phyloP scores from a whole-genome alignment of 2,797 vertebrate genomes.

The Oceanodroma leucorhoa region DNA sequence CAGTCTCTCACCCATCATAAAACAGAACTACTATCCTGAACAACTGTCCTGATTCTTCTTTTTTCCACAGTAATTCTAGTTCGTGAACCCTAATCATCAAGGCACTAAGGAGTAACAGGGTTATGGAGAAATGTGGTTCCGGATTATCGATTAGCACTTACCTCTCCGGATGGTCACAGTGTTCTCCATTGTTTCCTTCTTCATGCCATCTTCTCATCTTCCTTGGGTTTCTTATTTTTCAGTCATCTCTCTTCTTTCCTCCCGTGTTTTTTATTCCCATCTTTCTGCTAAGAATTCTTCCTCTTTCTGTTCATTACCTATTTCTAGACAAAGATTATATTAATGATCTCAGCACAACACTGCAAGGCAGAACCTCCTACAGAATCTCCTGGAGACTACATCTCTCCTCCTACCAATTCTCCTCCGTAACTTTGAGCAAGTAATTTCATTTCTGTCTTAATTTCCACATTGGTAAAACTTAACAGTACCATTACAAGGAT shows the following conservation, averaged over 20 bases:
- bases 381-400: not conserved
- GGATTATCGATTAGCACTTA: not conserved
- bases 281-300: not conserved
- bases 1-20: fast-evolving
- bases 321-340: not conserved
- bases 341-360: not conserved
- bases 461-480: not conserved
- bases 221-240: not conserved
- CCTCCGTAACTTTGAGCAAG: not conserved
- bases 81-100: not conserved
- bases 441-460: not conserved
- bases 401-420: not conserved
- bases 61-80: not conserved
- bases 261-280: not conserved
- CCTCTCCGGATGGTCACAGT: not conserved
- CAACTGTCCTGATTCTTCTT: not conserved
- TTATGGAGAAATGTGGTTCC: not conserved
- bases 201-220: not conserved
- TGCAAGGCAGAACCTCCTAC: not conserved
- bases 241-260: not conserved
- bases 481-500: not conserved
- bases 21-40: not conserved
- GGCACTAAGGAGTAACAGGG: not conserved
- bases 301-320: not conserved
- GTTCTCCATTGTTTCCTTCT: not conserved